Conservation (phyloP, 1,140 invertebrate genomes). For the Drosophila ogumai region DNA sequence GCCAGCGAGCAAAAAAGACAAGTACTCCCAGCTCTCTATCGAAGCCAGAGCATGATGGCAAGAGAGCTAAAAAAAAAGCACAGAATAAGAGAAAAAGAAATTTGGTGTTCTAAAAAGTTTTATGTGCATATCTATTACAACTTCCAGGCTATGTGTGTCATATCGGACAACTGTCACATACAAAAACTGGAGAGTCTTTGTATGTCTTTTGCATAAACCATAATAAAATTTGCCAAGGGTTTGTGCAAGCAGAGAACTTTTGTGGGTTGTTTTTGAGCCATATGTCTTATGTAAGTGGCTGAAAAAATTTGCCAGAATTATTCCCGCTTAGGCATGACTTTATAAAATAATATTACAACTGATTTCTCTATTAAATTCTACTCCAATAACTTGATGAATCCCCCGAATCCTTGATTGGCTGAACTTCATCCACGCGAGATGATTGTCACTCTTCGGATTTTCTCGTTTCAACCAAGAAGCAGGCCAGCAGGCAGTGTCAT, state of each 20-base stretch:
- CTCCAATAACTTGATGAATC: conserved; percentile 4
- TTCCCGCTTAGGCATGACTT: neutral
- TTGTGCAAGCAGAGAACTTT: conserved; percentile 8
- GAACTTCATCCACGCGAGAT: neutral
- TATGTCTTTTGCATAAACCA: conserved; percentile 29
- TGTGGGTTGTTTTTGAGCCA: conserved; percentile 4
- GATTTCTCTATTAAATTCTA: neutral
- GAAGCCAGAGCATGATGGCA: conserved; percentile 1
- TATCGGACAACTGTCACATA: conserved; percentile 38
- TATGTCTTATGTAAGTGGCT: conserved; percentile 23
- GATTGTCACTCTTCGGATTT: conserved; percentile 15
- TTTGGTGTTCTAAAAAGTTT: conserved; percentile 68
- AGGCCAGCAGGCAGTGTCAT: conserved; percentile 5
- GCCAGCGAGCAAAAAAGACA: conserved; percentile 23
- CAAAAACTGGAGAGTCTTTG: neutral
- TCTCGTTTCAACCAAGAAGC: neutral
- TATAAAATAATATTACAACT: neutral
- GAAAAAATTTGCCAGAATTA: conserved; percentile 1
- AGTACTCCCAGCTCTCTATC: conserved; percentile 23
- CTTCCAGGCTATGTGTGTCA: conserved; percentile 19
- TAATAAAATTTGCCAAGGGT: conserved; percentile 27
- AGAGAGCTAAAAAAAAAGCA: conserved; percentile 15
- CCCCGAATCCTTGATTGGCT: neutral
- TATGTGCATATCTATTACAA: conserved; percentile 67
- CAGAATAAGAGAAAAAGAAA: conserved; percentile 24